Evolutionary conservation across 1,140 invertebrate genomes (phyloP).

Genomic region (Harlomillsia oculata): DNA sequence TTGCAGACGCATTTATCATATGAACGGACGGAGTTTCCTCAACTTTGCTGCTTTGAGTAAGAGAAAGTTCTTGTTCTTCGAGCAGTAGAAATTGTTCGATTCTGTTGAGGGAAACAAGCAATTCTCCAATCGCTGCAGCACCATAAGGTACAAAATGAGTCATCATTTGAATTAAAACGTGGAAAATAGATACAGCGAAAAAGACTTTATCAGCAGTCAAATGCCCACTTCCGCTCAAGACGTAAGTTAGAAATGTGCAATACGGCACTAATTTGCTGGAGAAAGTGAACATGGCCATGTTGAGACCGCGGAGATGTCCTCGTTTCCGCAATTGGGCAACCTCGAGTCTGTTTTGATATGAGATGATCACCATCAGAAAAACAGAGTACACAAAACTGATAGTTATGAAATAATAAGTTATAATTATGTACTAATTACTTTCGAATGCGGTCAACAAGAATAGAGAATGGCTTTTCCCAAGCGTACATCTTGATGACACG

Average conservation of each 20-base stretch:
- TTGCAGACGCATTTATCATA: conserved; percentile 3
- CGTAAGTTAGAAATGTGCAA: conserved; percentile 58
- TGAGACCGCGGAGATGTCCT: conserved; percentile 9
- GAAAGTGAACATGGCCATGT: conserved; percentile 24
- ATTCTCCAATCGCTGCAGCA: conserved; percentile 36
- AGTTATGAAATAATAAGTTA: neutral
- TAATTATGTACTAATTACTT: conserved; percentile 7
- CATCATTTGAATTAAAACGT: conserved; percentile 32
- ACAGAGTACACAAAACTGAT: neutral
- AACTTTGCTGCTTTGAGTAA: neutral
- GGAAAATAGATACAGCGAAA: conserved; percentile 23
- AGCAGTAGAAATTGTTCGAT: no score
- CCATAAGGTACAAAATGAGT: conserved; percentile 44
- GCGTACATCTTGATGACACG: conserved; percentile 70
- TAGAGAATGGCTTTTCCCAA: conserved; percentile 58
- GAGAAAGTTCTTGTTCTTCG: neutral
- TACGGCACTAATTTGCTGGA: conserved; percentile 57
- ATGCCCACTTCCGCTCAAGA: conserved; percentile 52
- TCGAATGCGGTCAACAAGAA: conserved; percentile 20
- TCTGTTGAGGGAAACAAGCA: conserved; percentile 9
- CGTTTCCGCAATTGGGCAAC: conserved; percentile 23
- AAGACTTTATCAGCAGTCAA: conserved; percentile 61
- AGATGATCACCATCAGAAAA: neutral
- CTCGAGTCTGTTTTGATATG: conserved; percentile 15
- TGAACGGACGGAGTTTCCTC: neutral